phyloP scores from a whole-genome alignment of 2,888 invertebrate genomes.

The Sinelater perroti region DNA sequence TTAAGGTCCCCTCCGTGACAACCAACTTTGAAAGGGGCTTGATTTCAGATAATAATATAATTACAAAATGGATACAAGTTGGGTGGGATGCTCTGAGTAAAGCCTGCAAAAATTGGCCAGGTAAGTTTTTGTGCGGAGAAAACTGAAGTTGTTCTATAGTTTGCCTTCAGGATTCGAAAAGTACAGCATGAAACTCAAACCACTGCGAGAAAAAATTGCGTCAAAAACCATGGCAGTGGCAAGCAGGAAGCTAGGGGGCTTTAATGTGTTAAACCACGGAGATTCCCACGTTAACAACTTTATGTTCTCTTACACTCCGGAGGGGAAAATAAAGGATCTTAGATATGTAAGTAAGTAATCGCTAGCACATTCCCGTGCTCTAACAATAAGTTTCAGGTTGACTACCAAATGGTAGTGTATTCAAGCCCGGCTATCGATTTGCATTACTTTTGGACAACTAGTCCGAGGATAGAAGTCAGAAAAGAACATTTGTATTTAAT shows the following conservation, averaged over 20 bases:
- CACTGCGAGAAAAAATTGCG: conserved; percentile 49
- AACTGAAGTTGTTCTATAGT: not conserved
- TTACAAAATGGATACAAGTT: conserved; percentile 45
- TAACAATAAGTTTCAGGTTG: conserved; percentile 56
- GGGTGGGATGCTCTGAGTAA: conserved; percentile 52
- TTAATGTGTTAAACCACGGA: conserved; percentile 64
- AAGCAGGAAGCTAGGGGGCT: conserved; percentile 48
- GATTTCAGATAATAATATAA: conserved; percentile 46
- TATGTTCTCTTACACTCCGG: conserved; percentile 61
- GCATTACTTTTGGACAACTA: conserved; percentile 61
- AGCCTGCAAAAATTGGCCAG: conserved; percentile 60
- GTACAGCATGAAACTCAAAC: conserved; percentile 58
- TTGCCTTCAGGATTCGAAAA: conserved; percentile 55
- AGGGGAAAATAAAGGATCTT: conserved; percentile 55
- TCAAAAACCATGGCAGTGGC: conserved; percentile 45
- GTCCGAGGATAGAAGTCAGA: conserved; percentile 52
- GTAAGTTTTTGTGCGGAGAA: conserved; percentile 36
- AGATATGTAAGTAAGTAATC: conserved; percentile 56
- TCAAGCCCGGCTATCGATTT: conserved; percentile 61
- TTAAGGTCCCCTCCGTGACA: conserved; percentile 49
- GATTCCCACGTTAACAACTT: conserved; percentile 66
- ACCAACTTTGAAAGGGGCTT: conserved; percentile 47
- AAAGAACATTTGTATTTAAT: conserved; percentile 49
- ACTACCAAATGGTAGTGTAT: conserved; percentile 61
- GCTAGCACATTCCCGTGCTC: not conserved